Evolutionary conservation across 2,113 vertebrate genomes (phyloP).

Genomic region (Cinclus mexicanus): DNA sequence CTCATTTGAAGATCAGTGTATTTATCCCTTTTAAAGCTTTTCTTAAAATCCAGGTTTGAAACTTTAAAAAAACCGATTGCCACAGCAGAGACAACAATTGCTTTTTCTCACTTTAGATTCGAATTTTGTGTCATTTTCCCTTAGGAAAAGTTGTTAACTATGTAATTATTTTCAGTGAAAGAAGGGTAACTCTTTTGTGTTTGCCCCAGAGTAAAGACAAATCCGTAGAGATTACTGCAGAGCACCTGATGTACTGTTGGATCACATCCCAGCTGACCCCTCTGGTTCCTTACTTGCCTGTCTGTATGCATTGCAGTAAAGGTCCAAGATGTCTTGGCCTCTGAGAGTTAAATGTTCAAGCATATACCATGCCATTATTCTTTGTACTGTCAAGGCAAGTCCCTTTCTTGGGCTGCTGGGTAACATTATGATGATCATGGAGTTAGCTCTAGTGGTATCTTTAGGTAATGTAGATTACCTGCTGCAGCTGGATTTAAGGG

Average conservation of each 20-base stretch:
- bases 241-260: neutral
- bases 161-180: neutral
- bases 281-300: neutral
- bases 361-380: rapidly evolving
- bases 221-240: neutral
- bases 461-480: neutral
- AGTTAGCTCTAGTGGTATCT: neutral
- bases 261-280: neutral
- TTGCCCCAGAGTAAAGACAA: neutral
- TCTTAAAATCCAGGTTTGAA: neutral
- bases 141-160: neutral
- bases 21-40: neutral
- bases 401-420: neutral
- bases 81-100: neutral
- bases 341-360: neutral
- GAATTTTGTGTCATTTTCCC: neutral
- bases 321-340: neutral
- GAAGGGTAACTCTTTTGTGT: neutral
- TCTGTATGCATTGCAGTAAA: rapidly evolving
- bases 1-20: neutral
- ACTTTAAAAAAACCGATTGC: neutral
- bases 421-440: neutral
- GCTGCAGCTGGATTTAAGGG: neutral
- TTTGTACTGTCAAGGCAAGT: neutral
- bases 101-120: neutral